Evolutionary conservation across 2,113 vertebrate species (phyloP).

Genomic region (Bos indicus): DNA sequence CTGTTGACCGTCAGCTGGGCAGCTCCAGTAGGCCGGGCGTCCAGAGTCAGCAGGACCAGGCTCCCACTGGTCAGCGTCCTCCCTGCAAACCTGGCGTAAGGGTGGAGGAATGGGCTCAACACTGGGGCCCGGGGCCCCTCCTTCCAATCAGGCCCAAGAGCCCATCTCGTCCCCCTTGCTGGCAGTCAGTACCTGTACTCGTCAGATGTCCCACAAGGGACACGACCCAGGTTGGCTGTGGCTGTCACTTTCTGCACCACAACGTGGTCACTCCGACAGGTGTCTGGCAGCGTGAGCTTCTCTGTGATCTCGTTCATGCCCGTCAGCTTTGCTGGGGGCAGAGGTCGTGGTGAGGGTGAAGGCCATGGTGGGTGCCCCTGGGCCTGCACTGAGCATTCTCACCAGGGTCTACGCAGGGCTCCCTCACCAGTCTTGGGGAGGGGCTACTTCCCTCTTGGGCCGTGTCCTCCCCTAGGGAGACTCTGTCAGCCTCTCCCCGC

Average conservation of each 20-base stretch:
- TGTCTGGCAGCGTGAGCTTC: conserved; percentile 85
- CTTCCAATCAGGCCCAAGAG: neutral
- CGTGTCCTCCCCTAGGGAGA: neutral
- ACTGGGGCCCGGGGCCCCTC: neutral
- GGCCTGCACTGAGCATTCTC: neutral
- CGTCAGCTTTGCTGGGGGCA: conserved; percentile 90
- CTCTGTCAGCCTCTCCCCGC: neutral
- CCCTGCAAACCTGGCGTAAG: conserved; percentile 87
- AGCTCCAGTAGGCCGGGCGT: conserved; percentile 73
- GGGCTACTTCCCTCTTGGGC: neutral
- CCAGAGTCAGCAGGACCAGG: conserved; percentile 92
- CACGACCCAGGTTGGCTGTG: conserved; percentile 91
- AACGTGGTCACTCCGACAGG: conserved; percentile 86
- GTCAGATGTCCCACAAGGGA: conserved; percentile 92
- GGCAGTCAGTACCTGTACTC: conserved; percentile 89
- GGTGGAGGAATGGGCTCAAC: neutral
- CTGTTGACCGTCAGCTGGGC: conserved; percentile 95
- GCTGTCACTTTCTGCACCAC: conserved; percentile 91
- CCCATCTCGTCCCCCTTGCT: neutral
- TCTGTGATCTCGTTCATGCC: conserved; percentile 98
- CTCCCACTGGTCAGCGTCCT: conserved; percentile 92
- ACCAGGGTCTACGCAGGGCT: neutral
- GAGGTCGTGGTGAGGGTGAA: neutral
- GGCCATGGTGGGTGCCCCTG: neutral
- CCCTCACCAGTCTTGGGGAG: neutral